Evolutionary conservation across 2,888 invertebrate genomes (phyloP).

Genomic region (Drosophila neoperkinsi): DNA sequence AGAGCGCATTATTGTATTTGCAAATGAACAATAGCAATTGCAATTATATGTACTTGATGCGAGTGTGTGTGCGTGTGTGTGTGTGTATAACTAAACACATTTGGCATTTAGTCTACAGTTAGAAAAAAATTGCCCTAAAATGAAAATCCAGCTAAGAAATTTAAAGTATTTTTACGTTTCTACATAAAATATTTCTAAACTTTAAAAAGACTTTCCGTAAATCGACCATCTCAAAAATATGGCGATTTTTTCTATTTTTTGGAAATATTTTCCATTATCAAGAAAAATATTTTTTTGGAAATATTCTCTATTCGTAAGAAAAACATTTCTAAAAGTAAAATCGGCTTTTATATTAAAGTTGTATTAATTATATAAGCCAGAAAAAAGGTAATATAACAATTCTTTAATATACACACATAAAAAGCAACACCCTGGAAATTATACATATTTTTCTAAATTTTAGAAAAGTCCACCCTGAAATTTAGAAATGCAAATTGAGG

Average conservation of each 20-base stretch:
- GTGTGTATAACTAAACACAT: conserved; percentile 14
- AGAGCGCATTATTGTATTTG: conserved; percentile 68
- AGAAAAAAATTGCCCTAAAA: background rate
- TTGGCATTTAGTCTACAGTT: conserved; percentile 29
- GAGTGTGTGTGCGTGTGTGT: conserved; percentile 12
- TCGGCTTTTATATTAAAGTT: too few species aligned
- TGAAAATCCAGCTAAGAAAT: background rate
- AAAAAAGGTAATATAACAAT: background rate
- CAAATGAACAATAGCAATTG: conserved; percentile 62
- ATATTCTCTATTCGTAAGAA: too few species aligned
- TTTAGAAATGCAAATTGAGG: background rate
- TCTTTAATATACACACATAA: background rate
- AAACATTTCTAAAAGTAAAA: too few species aligned
- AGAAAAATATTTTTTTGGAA: background rate
- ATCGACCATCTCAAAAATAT: too few species aligned
- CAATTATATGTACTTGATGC: conserved; percentile 52
- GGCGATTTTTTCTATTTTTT: too few species aligned
- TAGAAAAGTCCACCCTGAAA: background rate
- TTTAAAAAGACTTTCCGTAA: background rate
- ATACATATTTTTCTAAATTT: background rate
- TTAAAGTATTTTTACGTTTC: too few species aligned
- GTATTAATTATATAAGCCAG: too few species aligned
- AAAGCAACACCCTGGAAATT: background rate
- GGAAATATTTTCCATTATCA: background rate
- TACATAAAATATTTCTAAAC: too few species aligned